Base-by-base conservation (phyloP, 1,140 invertebrate species). In the Caenorhabditis remanei region DNA sequence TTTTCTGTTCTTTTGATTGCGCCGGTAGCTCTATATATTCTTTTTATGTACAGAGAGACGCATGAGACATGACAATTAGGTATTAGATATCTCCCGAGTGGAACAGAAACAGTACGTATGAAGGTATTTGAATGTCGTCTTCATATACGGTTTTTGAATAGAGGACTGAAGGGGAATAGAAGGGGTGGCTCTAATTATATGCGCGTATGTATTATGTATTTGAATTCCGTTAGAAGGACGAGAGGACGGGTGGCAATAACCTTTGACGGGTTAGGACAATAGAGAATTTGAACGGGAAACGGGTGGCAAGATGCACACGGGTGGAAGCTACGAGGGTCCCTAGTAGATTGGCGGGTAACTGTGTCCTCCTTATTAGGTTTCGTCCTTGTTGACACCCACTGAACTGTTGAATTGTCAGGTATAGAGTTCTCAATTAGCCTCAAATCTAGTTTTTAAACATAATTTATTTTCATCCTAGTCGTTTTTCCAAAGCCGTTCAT, bases 201-300 rank as follows among this genome's bases (percentile, higher is more conserved):
- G 71, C 71, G 71, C 71, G 71, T 79, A 79, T 71, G 41, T 71
- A 41, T 67, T 67, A 40, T 79, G 41, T 50, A 79, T 79, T 79
- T 79, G 71, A 79, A 79, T 79, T 79, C 71, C 71, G 71, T 79
- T 50, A 79, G 71, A 71, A 50, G n/a, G n/a, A 79, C 43, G 71
- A 16, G 67, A 75, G 14, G n/a, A n/a, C 43, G 71, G 71, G 71
- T 79, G 71, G 71, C 71, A 79, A 79, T 79, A 79, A 79, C 71
- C 71, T 79, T 79, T 79, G 71, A 79, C 71, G 46, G 71, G n/a
- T 14, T 32, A 24, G 14, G 40, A 79, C 71, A 79, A 79, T 79
- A 32, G 71, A 32, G 11, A 16, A 79, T 79, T 79, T 50, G 46
- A 79, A 79, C 71, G 43, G 67, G 43, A 14, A 19, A 32, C 32